Percentiles rank a stretch among this genome's conserved stretches.
phyloP scores from a whole-genome alignment of 2,888 invertebrate species.

The Caenorhabditis wallacei region DNA sequence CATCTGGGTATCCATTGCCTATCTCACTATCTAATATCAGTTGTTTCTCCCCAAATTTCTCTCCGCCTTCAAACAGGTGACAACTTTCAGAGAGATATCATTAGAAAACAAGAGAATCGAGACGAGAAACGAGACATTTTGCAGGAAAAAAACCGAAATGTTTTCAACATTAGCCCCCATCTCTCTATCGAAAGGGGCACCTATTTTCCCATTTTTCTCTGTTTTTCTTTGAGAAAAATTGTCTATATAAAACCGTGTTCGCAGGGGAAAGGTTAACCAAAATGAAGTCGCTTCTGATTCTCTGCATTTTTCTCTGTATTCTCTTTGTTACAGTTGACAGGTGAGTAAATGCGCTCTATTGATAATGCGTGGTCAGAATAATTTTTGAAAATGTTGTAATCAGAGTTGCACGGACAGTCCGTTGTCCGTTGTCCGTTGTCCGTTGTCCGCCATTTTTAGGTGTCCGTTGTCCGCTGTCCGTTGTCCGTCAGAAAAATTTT shows the following conservation, averaged over 20 bases:
- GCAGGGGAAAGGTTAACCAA: not conserved
- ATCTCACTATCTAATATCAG: constrained; percentile 19
- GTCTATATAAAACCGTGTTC: not conserved
- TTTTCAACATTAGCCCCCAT: constrained; percentile 51
- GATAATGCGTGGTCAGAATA: not conserved
- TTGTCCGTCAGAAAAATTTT: no score
- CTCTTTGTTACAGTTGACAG: constrained; percentile 48
- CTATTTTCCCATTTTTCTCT: not conserved
- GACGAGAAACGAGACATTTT: constrained; percentile 40
- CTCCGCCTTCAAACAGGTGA: constrained; percentile 49
- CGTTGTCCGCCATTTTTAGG: no score
- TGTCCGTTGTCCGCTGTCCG: no score
- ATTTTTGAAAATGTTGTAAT: no score
- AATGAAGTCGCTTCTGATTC: constrained; percentile 32
- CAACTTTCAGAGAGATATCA: constrained; percentile 13
- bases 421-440: no score
- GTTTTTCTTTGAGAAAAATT: not conserved
- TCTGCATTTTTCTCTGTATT: constrained; percentile 27
- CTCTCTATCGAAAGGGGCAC: not conserved
- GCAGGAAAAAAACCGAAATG: constrained; percentile 57
- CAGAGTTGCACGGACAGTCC: no score
- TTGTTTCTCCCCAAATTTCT: constrained; percentile 1
- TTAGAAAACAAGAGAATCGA: constrained; percentile 7
- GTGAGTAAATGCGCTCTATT: constrained; percentile 32
- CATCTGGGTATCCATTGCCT: constrained; percentile 23